Evolutionary conservation across 2,888 invertebrate genomes (phyloP), one percentile per base, ranked within the genome.

Genomic region (Hypomecis atomaria): DNA sequence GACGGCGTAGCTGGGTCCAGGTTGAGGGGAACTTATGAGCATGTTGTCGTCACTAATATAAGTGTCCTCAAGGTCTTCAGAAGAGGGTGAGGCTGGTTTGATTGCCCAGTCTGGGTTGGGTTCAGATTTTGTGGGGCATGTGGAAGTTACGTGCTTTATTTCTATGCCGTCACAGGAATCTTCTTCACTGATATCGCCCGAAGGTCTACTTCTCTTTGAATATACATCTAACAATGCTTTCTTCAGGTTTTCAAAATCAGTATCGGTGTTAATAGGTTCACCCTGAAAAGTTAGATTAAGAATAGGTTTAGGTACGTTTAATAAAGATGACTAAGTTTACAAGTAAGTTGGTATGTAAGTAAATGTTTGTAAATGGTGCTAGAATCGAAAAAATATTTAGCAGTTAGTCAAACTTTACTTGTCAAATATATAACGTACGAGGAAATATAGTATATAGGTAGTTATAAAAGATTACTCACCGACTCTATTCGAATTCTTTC

Each of bases 401-500:
- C 1, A 23, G 23, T 23, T 23, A 23, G 3, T 23, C 23, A 23
- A 23, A 23, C 23, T 23, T 23, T 23, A 3, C 3, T 23, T 23
- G 1, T 23, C 23, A 23, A 23, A 23, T 23, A 3, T 3, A 23
- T 23, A 23, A 23, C 23, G 23, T 2, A 23, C 23, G 23, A 23
- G 23, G 23, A 23, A 23, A 23, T n/a, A n/a, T n/a, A n/a, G n/a
- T n/a, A 23, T 23, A 23, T 23, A 23, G 1, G 3, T 23, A 23
- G 3, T 23, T 44, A 44, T 10, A 44, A n/a, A 49, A 49, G 5
- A 6, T 23, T 6, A n/a, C 71, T 72, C 71, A 77, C 77, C 68
- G 66, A 67, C 55, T 59, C 44, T 56, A 70, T 70, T 0, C 77
- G 75, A 59, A 75, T 75, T 65, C 77, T 73, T 67, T 81, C 81